Evolutionary conservation across 2,113 vertebrate species (phyloP), one percentile per base, ranked within the genome.

Genomic region (Garra rufa): DNA sequence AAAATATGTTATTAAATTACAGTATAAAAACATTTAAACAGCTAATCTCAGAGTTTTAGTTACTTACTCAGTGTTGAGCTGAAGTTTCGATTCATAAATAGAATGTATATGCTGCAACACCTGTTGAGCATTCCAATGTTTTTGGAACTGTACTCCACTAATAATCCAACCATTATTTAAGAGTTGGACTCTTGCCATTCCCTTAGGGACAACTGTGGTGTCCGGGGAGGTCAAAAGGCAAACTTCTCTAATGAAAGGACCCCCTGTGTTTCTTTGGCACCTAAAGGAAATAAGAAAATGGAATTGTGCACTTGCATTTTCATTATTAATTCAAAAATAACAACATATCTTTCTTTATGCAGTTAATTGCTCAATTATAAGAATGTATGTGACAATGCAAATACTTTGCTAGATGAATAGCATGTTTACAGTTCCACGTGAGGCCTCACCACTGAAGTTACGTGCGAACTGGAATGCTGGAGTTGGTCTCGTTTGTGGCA

Each of bases 101-200:
- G 34, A 34, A 34, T 3, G 34, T 34, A 34, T 34, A 2, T 34
- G 34, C 34, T 34, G 34, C 34, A 34, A 34, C 34, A 59, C 15
- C 52, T 55, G 52, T 14, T 15, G 71, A 43, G 6, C 43, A 75
- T 24, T 75, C 71, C 71, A 75, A 24, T 11, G 9, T 75, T 75
- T 75, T 75, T 28, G 70, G 70, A 74, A 74, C n/a, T 74, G 41
- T 7, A 74, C 70, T n/a, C 34, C 70, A 74, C 41, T 74, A 15
- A 74, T 74, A 43, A 74, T 74, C 21, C 7, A 74, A n/a, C 21
- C 70, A 74, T 74, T n/a, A 75, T 48, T 28, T 13, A 48, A 11
- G 43, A 48, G 71, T 13, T 75, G 71, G 4, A 75, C 13, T 75
- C 44, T 75, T 24, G 44, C 3, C 71, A 75, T 75, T 75, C 71